Conservation (phyloP, 2,888 invertebrate genomes). For the Netelia fuscicornis region DNA sequence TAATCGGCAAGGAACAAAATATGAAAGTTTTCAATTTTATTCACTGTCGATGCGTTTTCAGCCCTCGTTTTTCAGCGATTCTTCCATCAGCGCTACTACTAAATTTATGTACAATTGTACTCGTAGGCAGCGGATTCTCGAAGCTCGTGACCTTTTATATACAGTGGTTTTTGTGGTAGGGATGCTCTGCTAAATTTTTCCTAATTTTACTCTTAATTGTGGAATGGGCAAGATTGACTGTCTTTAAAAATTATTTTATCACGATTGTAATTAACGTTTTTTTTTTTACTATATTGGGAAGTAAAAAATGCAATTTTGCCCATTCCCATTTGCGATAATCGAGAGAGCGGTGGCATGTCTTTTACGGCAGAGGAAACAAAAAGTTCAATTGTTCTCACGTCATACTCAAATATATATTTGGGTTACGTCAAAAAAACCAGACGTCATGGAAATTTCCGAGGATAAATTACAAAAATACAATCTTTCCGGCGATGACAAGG, state of each 20-base stretch:
- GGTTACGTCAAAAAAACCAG: constrained; percentile 37
- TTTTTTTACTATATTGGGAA: not conserved
- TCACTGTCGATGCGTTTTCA: not conserved
- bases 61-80: constrained; percentile 18
- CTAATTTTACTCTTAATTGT: constrained; percentile 32
- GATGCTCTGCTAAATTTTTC: constrained; percentile 59
- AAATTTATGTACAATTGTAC: constrained; percentile 23
- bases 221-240: constrained; percentile 25
- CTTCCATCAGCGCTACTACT: constrained; percentile 54
- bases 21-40: not conserved
- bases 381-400: constrained; percentile 34
- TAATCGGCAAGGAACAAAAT: not conserved
- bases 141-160: constrained; percentile 71
- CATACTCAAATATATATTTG: constrained; percentile 5
- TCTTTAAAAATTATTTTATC: not conserved
- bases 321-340: constrained; percentile 25
- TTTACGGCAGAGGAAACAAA: not conserved
- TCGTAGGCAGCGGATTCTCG: constrained; percentile 65
- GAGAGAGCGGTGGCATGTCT: constrained; percentile 58
- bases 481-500: constrained; percentile 5
- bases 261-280: not conserved
- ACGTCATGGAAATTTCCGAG: constrained; percentile 52
- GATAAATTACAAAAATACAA: not conserved
- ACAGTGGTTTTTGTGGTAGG: constrained; percentile 64
- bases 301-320: constrained; percentile 23